Evolutionary conservation across 1,140 invertebrate species (phyloP).

Genomic region (Hypothenemus hampei): DNA sequence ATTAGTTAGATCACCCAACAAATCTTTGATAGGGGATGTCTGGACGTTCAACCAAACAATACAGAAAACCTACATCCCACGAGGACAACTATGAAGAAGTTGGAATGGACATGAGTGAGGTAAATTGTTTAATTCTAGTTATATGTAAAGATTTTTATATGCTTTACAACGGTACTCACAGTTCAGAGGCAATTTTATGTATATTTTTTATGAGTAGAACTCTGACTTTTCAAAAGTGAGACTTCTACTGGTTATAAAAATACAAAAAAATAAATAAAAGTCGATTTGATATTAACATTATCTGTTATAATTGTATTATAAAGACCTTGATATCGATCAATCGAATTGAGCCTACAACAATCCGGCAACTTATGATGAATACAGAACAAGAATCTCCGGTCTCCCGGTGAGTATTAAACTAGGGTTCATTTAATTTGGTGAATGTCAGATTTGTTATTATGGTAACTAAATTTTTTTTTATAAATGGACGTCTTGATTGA

Average conservation of each 20-base stretch:
- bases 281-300: constrained; percentile 46
- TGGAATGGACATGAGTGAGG: constrained; percentile 58
- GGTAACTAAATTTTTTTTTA: no score
- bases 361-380: constrained; percentile 26
- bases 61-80: constrained; percentile 19
- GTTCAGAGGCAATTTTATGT: background rate
- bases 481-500: no score
- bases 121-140: constrained; percentile 40
- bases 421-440: constrained; percentile 28
- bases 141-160: background rate
- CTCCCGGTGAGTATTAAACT: constrained; percentile 36
- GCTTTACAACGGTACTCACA: background rate
- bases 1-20: constrained; percentile 39
- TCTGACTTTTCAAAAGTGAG: background rate
- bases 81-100: constrained; percentile 54
- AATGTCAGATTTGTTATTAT: constrained; percentile 18
- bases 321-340: constrained; percentile 38
- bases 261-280: constrained; percentile 1
- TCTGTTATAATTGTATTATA: constrained; percentile 46
- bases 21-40: constrained; percentile 40
- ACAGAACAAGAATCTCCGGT: constrained; percentile 26
- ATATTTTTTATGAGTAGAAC: background rate
- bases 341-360: constrained; percentile 34
- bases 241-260: background rate
- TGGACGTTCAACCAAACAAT: constrained; percentile 15